Percentiles rank a stretch among this genome's conserved stretches.
phyloP scores from a whole-genome alignment of 2,797 vertebrate genomes.

The Apogon hyalosoma region DNA sequence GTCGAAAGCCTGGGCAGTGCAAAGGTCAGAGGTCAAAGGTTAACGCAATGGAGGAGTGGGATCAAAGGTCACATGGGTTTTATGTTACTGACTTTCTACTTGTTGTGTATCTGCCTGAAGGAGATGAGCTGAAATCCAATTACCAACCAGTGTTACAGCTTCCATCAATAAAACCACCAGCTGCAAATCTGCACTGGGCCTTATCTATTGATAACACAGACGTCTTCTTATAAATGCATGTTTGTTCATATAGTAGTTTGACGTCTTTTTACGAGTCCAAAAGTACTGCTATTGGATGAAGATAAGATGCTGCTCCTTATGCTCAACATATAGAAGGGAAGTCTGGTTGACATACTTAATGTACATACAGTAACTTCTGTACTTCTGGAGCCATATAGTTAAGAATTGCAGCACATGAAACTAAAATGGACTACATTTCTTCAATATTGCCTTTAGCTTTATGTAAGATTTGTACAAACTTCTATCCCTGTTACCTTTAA shows the following conservation, averaged over 20 bases:
- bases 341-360: no score
- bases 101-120: conserved; percentile 13
- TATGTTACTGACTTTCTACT: conserved; percentile 46
- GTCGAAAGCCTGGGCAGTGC: conserved; percentile 12
- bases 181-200: conserved; percentile 9
- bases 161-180: conserved; percentile 60
- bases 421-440: no score
- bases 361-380: no score
- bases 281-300: background rate
- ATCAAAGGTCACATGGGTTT: conserved; percentile 60
- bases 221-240: conserved; percentile 6
- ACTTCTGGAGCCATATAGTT: no score
- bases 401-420: no score
- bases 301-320: no score
- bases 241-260: no score
- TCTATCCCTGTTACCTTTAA: no score
- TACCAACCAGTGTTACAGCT: conserved; percentile 45
- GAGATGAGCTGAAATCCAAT: conserved; percentile 60
- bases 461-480: no score
- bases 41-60: conserved; percentile 38
- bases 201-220: conserved; percentile 1
- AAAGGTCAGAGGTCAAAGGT: conserved; percentile 61
- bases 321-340: no score
- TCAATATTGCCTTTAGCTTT: no score
- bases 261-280: conserved; percentile 2